Percentiles rank a stretch among this genome's conserved stretches.
phyloP scores from a whole-genome alignment of 2,888 invertebrate species.

The Hoplodrina blanda region DNA sequence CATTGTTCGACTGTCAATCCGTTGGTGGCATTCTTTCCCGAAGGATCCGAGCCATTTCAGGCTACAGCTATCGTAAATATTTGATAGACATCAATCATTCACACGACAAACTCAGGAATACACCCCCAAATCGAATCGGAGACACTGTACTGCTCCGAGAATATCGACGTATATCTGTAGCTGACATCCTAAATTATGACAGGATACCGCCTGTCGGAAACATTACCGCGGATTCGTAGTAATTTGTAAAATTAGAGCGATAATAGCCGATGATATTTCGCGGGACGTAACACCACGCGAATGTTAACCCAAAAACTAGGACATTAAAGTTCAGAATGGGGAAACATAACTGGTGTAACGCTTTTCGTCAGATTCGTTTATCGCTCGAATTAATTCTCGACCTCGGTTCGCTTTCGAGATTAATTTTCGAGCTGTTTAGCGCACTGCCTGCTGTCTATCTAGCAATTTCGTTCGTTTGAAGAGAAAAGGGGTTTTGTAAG shows the following conservation, averaged over 20 bases:
- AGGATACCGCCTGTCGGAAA: conserved; percentile 69
- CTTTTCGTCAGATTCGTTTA: conserved; percentile 73
- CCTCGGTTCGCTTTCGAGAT: conserved; percentile 74
- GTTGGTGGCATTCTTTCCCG: conserved; percentile 60
- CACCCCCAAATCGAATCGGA: conserved; percentile 43
- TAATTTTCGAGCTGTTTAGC: conserved; percentile 78
- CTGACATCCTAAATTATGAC: conserved; percentile 76
- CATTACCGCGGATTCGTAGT: conserved; percentile 69
- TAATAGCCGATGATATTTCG: conserved; percentile 59
- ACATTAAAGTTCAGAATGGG: conserved; percentile 45
- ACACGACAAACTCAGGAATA: conserved; percentile 56
- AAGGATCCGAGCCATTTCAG: conserved; percentile 54
- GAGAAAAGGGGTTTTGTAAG: conserved; percentile 68
- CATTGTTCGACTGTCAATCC: conserved; percentile 63
- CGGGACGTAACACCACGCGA: conserved; percentile 24
- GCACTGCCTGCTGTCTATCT: conserved; percentile 69
- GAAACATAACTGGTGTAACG: conserved; percentile 38
- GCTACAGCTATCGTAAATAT: conserved; percentile 65
- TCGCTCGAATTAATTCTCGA: conserved; percentile 76
- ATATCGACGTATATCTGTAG: conserved; percentile 71
- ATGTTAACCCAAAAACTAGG: conserved; percentile 34
- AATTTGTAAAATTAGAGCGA: conserved; percentile 75
- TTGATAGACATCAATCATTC: conserved; percentile 71
- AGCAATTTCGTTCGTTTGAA: conserved; percentile 69
- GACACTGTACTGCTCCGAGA: conserved; percentile 45